phyloP scores from a whole-genome alignment of 1,140 invertebrate species.

The Arion vulgaris region DNA sequence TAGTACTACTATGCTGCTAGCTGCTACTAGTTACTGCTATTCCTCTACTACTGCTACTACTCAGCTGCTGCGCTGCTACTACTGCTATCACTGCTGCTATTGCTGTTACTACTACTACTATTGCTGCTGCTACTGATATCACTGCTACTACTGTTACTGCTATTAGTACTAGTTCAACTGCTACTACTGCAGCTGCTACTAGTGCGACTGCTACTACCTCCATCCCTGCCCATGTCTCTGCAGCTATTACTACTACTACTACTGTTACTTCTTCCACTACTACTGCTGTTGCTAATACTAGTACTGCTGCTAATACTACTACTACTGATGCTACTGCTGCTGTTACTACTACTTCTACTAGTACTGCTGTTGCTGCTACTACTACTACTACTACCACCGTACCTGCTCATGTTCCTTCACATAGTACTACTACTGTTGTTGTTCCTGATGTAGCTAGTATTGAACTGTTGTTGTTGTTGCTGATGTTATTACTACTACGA shows the following conservation, averaged over 20 bases:
- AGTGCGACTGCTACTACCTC: constrained; percentile 9
- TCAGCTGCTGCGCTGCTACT: background rate
- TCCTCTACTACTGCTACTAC: background rate
- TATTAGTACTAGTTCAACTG: background rate
- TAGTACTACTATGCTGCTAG: background rate
- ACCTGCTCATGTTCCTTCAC: too few relatives aligned
- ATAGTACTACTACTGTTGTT: too few relatives aligned
- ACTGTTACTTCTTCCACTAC: background rate
- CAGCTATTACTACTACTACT: background rate
- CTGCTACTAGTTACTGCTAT: background rate
- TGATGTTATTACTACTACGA: background rate
- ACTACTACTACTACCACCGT: too few relatives aligned
- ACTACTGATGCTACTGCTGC: too few relatives aligned
- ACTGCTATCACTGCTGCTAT: background rate
- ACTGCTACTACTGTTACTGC: background rate
- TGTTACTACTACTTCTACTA: too few relatives aligned
- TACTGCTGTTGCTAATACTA: constrained; percentile 4
- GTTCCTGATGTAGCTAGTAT: too few relatives aligned
- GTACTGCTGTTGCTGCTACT: too few relatives aligned
- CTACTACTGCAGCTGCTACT: background rate
- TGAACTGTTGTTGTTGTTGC: too few relatives aligned
- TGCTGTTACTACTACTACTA: background rate
- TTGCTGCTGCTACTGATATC: background rate
- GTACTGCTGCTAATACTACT: background rate
- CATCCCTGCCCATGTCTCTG: background rate